phyloP scores from a whole-genome alignment of 2,113 vertebrate species.

The Oncorhynchus tshawytscha region DNA sequence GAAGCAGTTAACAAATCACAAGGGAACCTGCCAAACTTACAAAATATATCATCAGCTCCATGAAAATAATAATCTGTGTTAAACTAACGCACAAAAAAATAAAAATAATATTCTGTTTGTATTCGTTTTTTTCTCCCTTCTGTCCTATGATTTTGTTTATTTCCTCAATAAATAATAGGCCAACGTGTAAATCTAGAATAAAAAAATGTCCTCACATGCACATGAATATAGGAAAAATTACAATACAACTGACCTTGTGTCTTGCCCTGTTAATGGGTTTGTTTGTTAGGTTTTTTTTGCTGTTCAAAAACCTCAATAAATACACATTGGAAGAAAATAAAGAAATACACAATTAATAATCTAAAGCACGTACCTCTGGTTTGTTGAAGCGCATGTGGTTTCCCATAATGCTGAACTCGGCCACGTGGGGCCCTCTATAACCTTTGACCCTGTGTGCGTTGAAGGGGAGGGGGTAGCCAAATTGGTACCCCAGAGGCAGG shows the following conservation, averaged over 20 bases:
- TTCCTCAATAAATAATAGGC: no score
- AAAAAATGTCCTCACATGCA: no score
- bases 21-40: neutral
- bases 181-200: no score
- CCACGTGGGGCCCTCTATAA: slow-evolving; percentile 63
- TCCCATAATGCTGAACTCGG: slow-evolving; percentile 84
- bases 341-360: no score
- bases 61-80: neutral
- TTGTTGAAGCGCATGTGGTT: slow-evolving; percentile 90
- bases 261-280: no score
- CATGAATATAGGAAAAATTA: no score
- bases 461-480: slow-evolving; percentile 86
- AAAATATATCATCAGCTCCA: neutral
- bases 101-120: neutral
- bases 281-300: neutral
- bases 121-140: neutral
- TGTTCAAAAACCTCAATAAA: no score
- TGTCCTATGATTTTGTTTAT: neutral
- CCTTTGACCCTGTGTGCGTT: slow-evolving; percentile 84
- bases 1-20: no score
- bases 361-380: slow-evolving; percentile 74
- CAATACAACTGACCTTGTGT: no score
- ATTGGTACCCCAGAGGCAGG: slow-evolving; percentile 85
- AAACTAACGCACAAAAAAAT: neutral
- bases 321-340: no score